These are phyloP conservation scores for Arizona elegans DNA, from an alignment of 2,113 vertebrate species.

Conservation along the genomic window DNA sequence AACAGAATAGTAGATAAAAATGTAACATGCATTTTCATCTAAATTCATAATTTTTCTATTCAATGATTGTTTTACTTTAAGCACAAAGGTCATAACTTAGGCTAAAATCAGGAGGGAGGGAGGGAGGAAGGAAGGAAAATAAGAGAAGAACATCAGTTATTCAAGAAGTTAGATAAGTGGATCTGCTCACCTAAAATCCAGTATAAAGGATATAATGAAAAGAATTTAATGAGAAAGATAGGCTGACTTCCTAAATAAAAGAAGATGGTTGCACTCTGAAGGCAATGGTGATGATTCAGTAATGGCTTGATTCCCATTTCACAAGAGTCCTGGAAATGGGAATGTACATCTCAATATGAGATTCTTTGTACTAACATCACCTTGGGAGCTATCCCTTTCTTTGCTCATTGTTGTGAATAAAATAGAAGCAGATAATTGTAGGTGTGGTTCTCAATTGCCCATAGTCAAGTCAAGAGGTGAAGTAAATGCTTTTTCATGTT, in stretches of 20 bases:
- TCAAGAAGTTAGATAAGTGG: not conserved
- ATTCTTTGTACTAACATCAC: constrained; percentile 1
- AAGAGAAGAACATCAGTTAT: not conserved
- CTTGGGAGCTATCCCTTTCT: constrained; percentile 1
- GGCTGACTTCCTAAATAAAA: constrained; percentile 15
- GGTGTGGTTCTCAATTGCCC: constrained; percentile 11
- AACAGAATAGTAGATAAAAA: not conserved
- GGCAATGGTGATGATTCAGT: constrained; percentile 5
- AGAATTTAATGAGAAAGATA: not conserved
- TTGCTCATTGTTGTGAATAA: constrained; percentile 11
- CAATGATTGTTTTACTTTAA: not conserved
- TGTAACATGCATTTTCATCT: not conserved
- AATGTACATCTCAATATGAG: constrained; percentile 6
- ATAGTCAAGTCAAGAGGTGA: not conserved
- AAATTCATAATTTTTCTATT: not conserved
- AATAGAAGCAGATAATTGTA: constrained; percentile 1
- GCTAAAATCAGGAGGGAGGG: not conserved
- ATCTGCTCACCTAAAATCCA: not conserved
- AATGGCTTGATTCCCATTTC: constrained; percentile 23
- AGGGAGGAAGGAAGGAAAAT: not conserved
- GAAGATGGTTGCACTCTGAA: not conserved
- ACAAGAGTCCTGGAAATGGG: constrained; percentile 15
- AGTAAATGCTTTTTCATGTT: constrained; percentile 11
- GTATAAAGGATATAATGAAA: not conserved
- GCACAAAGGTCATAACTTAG: not conserved